phyloP scores from a whole-genome alignment of 2,113 vertebrate genomes.

The Aptenodytes patagonicus region DNA sequence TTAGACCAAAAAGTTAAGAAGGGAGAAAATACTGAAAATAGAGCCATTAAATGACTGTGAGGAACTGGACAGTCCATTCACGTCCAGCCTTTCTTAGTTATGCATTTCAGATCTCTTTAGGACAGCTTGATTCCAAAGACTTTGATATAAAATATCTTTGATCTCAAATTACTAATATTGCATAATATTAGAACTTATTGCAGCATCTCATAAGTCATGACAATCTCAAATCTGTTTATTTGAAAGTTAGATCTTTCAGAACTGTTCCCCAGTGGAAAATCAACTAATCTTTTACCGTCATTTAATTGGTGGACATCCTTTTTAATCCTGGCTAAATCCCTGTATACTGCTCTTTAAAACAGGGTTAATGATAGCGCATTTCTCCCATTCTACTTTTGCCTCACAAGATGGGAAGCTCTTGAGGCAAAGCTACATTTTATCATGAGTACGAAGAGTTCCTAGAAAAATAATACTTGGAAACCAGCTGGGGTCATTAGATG shows the following conservation, averaged over 20 bases:
- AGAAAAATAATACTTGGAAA: neutral
- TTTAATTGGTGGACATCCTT: neutral
- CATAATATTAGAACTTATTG: neutral
- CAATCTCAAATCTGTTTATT: neutral
- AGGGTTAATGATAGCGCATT: neutral
- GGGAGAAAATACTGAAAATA: neutral
- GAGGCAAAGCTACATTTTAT: neutral
- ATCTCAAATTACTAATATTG: neutral
- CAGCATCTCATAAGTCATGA: neutral
- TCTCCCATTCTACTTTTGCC: neutral
- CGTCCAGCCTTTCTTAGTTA: neutral
- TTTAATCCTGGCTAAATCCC: neutral
- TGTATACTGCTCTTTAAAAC: neutral
- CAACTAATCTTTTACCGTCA: neutral
- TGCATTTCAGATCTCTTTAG: neutral
- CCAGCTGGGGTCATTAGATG: neutral
- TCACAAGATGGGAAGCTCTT: neutral
- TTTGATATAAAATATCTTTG: neutral
- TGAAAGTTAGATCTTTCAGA: neutral
- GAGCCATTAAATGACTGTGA: neutral
- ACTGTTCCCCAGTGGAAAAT: neutral
- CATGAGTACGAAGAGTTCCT: neutral
- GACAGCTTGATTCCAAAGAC: neutral
- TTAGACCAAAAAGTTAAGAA: neutral
- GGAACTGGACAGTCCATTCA: neutral